phyloP scores from a whole-genome alignment of 2,113 vertebrate genomes.

The Meriones unguiculatus region DNA sequence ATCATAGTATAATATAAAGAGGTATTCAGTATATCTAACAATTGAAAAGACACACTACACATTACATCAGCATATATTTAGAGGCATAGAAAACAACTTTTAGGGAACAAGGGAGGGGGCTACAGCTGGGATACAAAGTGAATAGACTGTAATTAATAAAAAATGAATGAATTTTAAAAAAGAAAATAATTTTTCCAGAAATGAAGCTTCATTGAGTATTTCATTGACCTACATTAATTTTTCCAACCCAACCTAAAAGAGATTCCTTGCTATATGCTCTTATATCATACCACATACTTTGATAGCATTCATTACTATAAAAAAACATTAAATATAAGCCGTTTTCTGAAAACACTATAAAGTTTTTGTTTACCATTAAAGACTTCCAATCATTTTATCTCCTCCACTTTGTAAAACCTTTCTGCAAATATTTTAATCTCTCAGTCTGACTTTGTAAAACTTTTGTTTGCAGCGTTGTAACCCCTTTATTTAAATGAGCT shows the following conservation, averaged over 20 bases:
- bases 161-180: too few relatives aligned
- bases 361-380: neutral
- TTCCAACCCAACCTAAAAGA: conserved; percentile 29
- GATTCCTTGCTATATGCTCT: neutral
- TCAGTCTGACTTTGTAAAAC: neutral
- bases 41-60: conserved; percentile 36
- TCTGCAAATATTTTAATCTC: neutral
- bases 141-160: too few relatives aligned
- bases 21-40: neutral
- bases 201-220: conserved; percentile 32
- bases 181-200: neutral
- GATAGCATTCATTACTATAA: neutral
- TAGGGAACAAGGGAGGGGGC: too few relatives aligned
- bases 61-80: conserved; percentile 21
- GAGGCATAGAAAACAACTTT: neutral
- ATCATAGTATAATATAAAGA: neutral
- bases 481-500: neutral
- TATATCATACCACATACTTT: neutral
- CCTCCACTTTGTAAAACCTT: neutral
- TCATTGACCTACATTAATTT: neutral
- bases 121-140: too few relatives aligned
- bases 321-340: neutral
- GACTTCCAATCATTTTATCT: neutral
- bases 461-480: neutral
- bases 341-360: neutral